phyloP scores from a whole-genome alignment of 2,113 vertebrate species.

The Cariama cristata region DNA sequence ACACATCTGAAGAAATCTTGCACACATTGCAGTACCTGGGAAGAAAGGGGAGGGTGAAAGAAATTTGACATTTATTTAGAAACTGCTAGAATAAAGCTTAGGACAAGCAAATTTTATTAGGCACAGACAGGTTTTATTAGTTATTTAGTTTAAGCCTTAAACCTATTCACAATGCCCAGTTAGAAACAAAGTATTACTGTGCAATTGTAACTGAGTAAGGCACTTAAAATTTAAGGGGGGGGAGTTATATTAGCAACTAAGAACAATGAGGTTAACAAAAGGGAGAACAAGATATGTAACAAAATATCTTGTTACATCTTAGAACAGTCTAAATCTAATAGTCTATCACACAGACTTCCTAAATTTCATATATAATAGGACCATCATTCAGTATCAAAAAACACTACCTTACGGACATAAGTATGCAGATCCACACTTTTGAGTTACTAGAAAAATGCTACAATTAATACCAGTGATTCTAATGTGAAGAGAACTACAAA shows the following conservation, averaged over 20 bases:
- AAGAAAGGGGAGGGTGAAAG: neutral
- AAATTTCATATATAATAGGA: neutral
- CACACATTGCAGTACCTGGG: neutral
- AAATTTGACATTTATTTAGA: neutral
- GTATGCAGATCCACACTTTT: neutral
- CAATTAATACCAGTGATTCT: neutral
- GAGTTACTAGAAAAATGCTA: neutral
- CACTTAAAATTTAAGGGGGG: neutral
- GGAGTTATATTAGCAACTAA: neutral
- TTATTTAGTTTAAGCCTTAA: neutral
- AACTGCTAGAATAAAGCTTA: neutral
- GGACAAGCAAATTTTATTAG: neutral
- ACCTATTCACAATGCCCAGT: neutral
- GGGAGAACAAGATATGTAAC: neutral
- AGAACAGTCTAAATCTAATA: neutral
- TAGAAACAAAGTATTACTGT: neutral
- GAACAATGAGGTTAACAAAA: neutral
- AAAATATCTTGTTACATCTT: neutral
- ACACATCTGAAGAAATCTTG: neutral
- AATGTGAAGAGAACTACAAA: neutral
- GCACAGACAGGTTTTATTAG: neutral
- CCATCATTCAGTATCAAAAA: neutral
- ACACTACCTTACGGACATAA: neutral
- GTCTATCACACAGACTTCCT: neutral
- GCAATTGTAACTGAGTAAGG: neutral